Conservation (phyloP, 2,888 invertebrate genomes). For the Hirudinaria manillensis region DNA sequence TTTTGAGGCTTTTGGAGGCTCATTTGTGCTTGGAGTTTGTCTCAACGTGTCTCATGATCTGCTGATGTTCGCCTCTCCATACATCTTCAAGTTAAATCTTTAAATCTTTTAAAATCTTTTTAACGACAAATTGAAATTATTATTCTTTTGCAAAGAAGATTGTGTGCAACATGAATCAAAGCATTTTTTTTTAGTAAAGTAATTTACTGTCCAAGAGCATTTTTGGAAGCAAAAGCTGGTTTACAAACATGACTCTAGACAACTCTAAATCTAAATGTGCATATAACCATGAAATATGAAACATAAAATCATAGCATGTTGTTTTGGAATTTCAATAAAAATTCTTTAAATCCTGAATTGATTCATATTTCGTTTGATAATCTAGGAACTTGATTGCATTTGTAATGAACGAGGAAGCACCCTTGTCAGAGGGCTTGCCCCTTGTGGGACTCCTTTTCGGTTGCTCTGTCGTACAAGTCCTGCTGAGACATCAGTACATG, state of each 20-base stretch:
- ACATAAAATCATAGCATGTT: not conserved
- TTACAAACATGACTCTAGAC: no score
- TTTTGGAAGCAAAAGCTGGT: no score
- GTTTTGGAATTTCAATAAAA: not conserved
- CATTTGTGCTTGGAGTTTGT: not conserved
- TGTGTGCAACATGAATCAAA: not conserved
- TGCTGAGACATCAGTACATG: constrained; percentile 56
- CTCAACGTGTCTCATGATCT: constrained; percentile 15
- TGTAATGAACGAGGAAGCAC: not conserved
- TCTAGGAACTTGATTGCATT: not conserved
- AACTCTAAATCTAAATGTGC: no score
- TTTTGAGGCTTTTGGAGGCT: not conserved
- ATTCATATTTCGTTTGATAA: not conserved
- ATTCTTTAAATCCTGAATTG: not conserved
- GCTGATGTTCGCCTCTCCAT: constrained; percentile 17
- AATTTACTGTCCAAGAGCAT: not conserved
- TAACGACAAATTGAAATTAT: not conserved
- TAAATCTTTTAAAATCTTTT: not conserved
- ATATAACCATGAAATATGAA: no score
- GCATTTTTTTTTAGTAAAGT: not conserved
- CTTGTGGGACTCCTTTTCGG: constrained; percentile 45
- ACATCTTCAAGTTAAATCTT: constrained; percentile 10
- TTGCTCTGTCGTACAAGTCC: constrained; percentile 52
- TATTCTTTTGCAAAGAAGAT: not conserved
- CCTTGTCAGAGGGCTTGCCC: not conserved